These are phyloP conservation scores for Brachionichthys hirsutus DNA, from an alignment of 2,113 vertebrate species.

Conservation along the genomic window DNA sequence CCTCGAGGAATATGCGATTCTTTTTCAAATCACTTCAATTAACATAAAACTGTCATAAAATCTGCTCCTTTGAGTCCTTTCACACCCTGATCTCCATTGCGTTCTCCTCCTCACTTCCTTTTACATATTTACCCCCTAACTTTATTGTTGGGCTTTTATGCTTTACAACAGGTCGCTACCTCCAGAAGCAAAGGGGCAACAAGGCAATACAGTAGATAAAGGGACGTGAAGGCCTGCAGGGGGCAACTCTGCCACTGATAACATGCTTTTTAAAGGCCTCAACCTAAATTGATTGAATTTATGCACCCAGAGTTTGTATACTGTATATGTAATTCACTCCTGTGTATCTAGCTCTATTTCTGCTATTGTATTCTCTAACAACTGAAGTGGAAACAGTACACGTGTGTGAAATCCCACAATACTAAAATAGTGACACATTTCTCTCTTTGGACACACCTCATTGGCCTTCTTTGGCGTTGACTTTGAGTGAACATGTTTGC, in stretches of 20 bases:
- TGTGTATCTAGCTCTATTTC: slow-evolving; percentile 14
- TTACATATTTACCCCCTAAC: slow-evolving; percentile 64
- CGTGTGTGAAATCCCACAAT: slow-evolving; percentile 48
- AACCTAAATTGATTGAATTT: not conserved
- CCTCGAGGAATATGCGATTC: slow-evolving; percentile 64
- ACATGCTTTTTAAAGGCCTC: slow-evolving; percentile 7
- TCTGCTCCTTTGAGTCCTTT: slow-evolving; percentile 50
- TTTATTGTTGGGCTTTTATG: slow-evolving; percentile 74
- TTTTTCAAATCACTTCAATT: slow-evolving; percentile 71
- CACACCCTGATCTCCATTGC: slow-evolving; percentile 51
- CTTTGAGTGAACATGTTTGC: slow-evolving; percentile 68
- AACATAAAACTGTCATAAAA: slow-evolving; percentile 69
- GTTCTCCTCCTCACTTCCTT: slow-evolving; percentile 61
- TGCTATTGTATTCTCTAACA: slow-evolving; percentile 51
- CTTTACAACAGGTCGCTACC: slow-evolving; percentile 54
- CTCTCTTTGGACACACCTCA: slow-evolving; percentile 56
- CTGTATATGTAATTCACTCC: too few species aligned
- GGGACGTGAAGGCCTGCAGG: slow-evolving; percentile 43
- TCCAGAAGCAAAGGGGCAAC: slow-evolving; percentile 44
- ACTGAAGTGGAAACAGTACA: too few species aligned
- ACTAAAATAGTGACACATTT: too few species aligned
- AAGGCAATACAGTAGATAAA: slow-evolving; percentile 58
- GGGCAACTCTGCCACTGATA: slow-evolving; percentile 25
- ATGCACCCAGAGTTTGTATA: too few species aligned
- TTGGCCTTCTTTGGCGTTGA: slow-evolving; percentile 29